These are phyloP conservation scores for Mus musculus DNA, from an alignment of 2,113 vertebrate species.

Conservation along the genomic window GRCm39 chr2:178581501-178582000, in stretches of 20 bases:
- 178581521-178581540: background rate
- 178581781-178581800: slow-evolving; percentile 80
- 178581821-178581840: slow-evolving; percentile 79
- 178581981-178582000: background rate
- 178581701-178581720: background rate
- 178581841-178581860: slow-evolving; percentile 69
- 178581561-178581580: too few species aligned
- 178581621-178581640: background rate
- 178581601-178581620: background rate
- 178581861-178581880: background rate
- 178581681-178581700: background rate
- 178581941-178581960: background rate
- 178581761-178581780: slow-evolving; percentile 59
- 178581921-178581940: slow-evolving; percentile 49
- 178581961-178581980: slow-evolving; percentile 26
- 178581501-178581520: background rate
- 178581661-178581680: background rate
- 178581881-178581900: slow-evolving; percentile 12
- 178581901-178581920: background rate
- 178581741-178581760: slow-evolving; percentile 77
- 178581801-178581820: slow-evolving; percentile 75
- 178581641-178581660: background rate
- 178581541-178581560: too few species aligned
- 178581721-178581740: slow-evolving; percentile 38
- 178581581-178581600: background rate